Conservation (phyloP, 2,888 invertebrate genomes). For the Ceriagrion tenellum region DNA sequence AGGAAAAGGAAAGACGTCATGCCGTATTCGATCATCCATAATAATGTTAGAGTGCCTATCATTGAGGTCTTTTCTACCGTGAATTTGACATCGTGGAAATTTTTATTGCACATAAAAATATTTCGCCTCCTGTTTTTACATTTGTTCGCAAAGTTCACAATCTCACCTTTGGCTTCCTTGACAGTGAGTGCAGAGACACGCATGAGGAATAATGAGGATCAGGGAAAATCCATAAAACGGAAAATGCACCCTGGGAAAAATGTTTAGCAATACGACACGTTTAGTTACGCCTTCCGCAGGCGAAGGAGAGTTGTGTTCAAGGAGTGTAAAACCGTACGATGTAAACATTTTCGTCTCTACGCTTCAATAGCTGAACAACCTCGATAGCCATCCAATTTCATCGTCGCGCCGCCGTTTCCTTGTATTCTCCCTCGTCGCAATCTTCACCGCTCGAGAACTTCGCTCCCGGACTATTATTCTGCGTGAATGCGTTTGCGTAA, state of each 20-base stretch:
- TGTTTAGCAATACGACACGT: conserved; percentile 28
- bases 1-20: neutral
- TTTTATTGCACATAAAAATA: neutral
- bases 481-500: conserved; percentile 17
- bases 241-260: neutral
- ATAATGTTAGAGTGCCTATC: neutral
- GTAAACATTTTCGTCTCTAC: conserved; percentile 27
- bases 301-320: neutral
- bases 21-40: neutral
- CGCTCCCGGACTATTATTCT: neutral
- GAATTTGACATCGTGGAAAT: neutral
- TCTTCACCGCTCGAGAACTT: conserved; percentile 31
- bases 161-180: conserved; percentile 1
- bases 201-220: neutral
- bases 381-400: conserved; percentile 36
- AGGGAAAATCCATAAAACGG: neutral
- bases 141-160: neutral
- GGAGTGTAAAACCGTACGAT: conserved; percentile 25
- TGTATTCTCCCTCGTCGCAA: conserved; percentile 7
- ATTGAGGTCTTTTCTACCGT: neutral
- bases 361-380: conserved; percentile 31
- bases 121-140: neutral
- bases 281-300: neutral
- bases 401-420: conserved; percentile 22
- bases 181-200: neutral